Evolutionary conservation across 1,140 invertebrate genomes (phyloP), one percentile per base, ranked within the genome.

Genomic region (Zaprionus ornatus): DNA sequence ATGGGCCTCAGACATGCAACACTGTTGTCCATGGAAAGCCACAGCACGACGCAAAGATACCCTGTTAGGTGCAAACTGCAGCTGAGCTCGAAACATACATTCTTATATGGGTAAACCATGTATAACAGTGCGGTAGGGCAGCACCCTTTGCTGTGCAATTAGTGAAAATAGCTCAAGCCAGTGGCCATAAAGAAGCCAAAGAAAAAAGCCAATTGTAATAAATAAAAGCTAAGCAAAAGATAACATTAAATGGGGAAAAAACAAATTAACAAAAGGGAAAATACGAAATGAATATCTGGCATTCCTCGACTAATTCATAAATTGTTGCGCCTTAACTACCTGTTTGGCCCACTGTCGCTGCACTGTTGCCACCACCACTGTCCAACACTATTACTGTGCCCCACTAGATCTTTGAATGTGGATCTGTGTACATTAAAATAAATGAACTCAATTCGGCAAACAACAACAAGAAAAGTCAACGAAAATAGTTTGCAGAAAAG

Each of bases 401-500:
- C 15, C 40, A n/a, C 12, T 17, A 10, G 50, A 52, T 13, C 19
- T 25, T 32, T 9, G 29, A 12, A 29, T 55, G 13, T 25, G 0
- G 9, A 7, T 27, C 13, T 54, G 21, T 29, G 52, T 29, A 60
- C 64, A 50, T 69, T 80, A 63, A 84, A 83, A 83, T 84, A 83
- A 84, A 84, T 80, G 77, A 80, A 83, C 82, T 83, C 81, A 77
- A 84, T 83, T 85, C 69, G 70, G 5, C 29, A 40, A 73, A 29
- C 29, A 52, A 73, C 27, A 29, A 37, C 27, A n/a, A 65, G 50
- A 72, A 55, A 76, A 72, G 29, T 29, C 67, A 74, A 65, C 64
- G 25, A 56, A 69, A 70, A 74, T 70, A 74, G 54, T 59, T 70
- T 55, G 52, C 35, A 54, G 21, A 37, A 62, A 56, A 35, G 6